phyloP scores from a whole-genome alignment of 2,888 invertebrate species.

The Andrena flavipes region DNA sequence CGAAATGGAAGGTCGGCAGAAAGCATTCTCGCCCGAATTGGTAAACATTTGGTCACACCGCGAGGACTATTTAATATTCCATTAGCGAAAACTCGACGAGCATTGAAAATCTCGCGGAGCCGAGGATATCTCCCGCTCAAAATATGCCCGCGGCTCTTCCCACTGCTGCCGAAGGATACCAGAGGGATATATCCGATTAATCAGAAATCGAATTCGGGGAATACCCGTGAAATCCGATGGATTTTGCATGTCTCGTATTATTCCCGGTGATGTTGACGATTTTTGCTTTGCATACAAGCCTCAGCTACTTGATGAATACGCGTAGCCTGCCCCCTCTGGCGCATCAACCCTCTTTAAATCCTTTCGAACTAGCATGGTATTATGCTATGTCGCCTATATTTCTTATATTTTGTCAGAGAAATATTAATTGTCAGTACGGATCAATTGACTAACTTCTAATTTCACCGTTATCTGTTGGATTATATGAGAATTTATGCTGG shows the following conservation, averaged over 20 bases:
- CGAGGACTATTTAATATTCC: constrained; percentile 53
- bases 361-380: neutral
- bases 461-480: no score
- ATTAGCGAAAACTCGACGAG: constrained; percentile 38
- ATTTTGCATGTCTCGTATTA: constrained; percentile 52
- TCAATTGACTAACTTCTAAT: no score
- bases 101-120: constrained; percentile 30
- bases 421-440: no score
- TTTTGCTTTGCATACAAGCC: constrained; percentile 27
- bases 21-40: neutral
- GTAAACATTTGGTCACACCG: constrained; percentile 17
- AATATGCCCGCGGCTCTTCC: constrained; percentile 42
- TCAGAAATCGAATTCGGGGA: constrained; percentile 56
- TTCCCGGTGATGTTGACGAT: constrained; percentile 42
- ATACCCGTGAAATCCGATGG: constrained; percentile 52
- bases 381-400: neutral
- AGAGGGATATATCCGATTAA: constrained; percentile 56
- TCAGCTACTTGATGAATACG: neutral
- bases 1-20: neutral
- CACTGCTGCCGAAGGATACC: constrained; percentile 23
- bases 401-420: neutral
- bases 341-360: neutral
- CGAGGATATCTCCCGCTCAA: constrained; percentile 30
- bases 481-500: no score
- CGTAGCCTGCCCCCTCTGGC: neutral